Base-by-base conservation (phyloP, 2,113 vertebrate genomes). In the Morone saxatilis region DNA sequence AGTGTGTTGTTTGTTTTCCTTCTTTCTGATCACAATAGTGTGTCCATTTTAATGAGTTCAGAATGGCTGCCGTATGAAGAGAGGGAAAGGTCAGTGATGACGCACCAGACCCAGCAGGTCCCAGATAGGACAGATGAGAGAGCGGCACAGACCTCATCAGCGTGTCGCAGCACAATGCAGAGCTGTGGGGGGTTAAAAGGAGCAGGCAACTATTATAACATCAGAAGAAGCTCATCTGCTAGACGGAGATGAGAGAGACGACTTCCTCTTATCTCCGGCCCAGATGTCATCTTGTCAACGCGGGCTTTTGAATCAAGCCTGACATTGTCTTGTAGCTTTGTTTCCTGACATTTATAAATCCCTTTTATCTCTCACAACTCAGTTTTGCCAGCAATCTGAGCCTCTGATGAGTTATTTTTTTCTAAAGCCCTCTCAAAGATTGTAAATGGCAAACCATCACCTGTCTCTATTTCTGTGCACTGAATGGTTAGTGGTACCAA, bases 71-170 rank as follows among this genome's bases (percentile, higher is more conserved):
- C 6, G 0, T 31, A 13, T 6, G 70, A 82, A 38, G 45, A 72
- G 36, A 82, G 22, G 53, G 71, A 89, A 91, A 93, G 86, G 89
- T 89, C 78, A 75, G 36, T 0, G 31, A 63, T 93, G 89, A 91
- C 83, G 75, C 80, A 92, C 12, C 68, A 16, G 75, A 56, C 73
- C 4, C 88, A 86, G 84, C 74, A 80, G 86, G 80, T 53, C 59
- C 22, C 78, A 86, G 65, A 73, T 79, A 20, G 61, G 47, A 66
- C 1, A 43, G 54, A 73, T 10, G 73, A 13, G 40, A 86, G 69
- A 65, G 66, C 22, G 38, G 3, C 12, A 0, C 76, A 63, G 51
- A 85, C n/a, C n/a, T 62, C 53, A 67, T 79, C 76, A 78, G 31
- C 10, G 61, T 20, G n/a, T 61, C 48, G 25, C 38, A 69, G 60